These are phyloP conservation scores for Parnassius glacialis DNA, from an alignment of 2,888 invertebrate genomes.

Conservation along the genomic window DNA sequence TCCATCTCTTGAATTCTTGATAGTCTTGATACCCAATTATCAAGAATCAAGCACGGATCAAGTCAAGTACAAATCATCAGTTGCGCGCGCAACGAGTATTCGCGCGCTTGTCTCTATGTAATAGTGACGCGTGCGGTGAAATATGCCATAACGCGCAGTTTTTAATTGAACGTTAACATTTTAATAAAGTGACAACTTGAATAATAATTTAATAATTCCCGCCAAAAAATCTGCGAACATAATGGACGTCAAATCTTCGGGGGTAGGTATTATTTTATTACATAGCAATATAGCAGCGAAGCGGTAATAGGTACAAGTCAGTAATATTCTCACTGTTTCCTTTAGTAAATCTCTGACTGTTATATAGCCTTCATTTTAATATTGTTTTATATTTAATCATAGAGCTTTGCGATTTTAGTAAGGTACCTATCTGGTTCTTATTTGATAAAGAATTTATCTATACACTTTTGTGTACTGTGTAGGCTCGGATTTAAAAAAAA, in stretches of 20 bases:
- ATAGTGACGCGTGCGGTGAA: slow-evolving; percentile 34
- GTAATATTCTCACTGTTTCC: slow-evolving; percentile 6
- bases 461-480: neutral
- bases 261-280: slow-evolving; percentile 44
- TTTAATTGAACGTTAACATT: slow-evolving; percentile 13
- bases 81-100: slow-evolving; percentile 48
- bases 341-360: neutral
- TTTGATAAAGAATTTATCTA: neutral
- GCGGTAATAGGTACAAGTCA: neutral
- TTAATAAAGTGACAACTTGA: slow-evolving; percentile 29
- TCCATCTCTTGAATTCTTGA: slow-evolving; percentile 7
- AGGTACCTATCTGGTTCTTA: no score
- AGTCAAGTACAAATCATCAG: slow-evolving; percentile 36
- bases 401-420: neutral
- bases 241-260: slow-evolving; percentile 47
- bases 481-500: no score
- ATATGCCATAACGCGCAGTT: slow-evolving; percentile 27
- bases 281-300: neutral
- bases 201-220: neutral
- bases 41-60: neutral
- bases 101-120: slow-evolving; percentile 50
- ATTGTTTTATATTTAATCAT: no score
- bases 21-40: slow-evolving; percentile 6
- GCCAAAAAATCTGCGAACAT: slow-evolving; percentile 26
- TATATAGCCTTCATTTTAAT: no score